phyloP scores from a whole-genome alignment of 2,888 invertebrate species.

The Melanostoma mellinum region DNA sequence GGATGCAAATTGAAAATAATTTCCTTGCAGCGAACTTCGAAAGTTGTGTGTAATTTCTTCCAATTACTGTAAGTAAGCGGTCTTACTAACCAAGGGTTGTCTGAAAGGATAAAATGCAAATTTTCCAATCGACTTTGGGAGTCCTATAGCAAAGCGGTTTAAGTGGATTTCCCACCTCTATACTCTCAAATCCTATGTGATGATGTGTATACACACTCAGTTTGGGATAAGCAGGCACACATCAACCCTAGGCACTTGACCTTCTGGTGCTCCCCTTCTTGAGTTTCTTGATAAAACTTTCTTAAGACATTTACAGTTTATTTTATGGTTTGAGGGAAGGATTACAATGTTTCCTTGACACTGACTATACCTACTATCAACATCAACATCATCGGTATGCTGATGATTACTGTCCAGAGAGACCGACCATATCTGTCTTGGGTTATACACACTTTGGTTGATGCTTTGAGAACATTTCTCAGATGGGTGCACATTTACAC shows the following conservation, averaged over 20 bases:
- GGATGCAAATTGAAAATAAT: slow-evolving; percentile 59
- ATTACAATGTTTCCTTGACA: slow-evolving; percentile 69
- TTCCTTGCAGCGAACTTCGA: slow-evolving; percentile 51
- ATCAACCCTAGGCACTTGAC: slow-evolving; percentile 68
- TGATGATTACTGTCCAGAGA: slow-evolving; percentile 65
- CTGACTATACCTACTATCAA: slow-evolving; percentile 55
- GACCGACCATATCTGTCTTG: slow-evolving; percentile 40
- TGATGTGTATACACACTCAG: slow-evolving; percentile 28
- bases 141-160: slow-evolving; percentile 36
- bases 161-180: slow-evolving; percentile 65
- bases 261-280: slow-evolving; percentile 51
- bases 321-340: slow-evolving; percentile 49
- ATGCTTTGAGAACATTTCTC: slow-evolving; percentile 49
- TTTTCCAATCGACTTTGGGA: slow-evolving; percentile 64
- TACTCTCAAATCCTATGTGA: not conserved
- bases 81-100: slow-evolving; percentile 49
- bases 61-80: slow-evolving; percentile 72
- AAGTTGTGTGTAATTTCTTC: slow-evolving; percentile 70
- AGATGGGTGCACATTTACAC: slow-evolving; percentile 54
- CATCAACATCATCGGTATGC: slow-evolving; percentile 61
- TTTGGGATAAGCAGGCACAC: slow-evolving; percentile 61
- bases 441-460: slow-evolving; percentile 11
- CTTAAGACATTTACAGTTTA: slow-evolving; percentile 55
- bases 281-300: slow-evolving; percentile 51
- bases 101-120: slow-evolving; percentile 71